Base-by-base conservation (phyloP, 2,113 vertebrate genomes). In the Carassius carassius region DNA sequence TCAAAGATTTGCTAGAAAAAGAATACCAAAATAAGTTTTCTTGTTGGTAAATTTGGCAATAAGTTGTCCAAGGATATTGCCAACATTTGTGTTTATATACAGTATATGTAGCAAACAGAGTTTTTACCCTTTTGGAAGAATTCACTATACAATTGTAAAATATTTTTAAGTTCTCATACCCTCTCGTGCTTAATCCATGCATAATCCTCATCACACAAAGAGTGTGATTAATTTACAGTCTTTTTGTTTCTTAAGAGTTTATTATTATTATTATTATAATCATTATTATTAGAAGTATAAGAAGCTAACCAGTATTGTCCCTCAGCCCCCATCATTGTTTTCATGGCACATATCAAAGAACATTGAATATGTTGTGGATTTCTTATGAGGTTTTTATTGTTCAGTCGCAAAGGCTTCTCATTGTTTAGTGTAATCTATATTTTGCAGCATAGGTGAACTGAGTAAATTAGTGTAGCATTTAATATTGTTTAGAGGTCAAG, bases 391-490 rank as follows among this genome's bases (percentile, higher is more conserved):
- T 16, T 76, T 32, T 76, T 54, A 76, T 76, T 4, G 0, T 32
- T 29, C 4, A 16, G 44, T 54, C 9, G 2, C 23, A 76, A 54
- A 76, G 74, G 25, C 49, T 4, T 0, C 3, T 21, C 49, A 54
- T 76, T 76, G 74, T 76, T 76, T 54, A 29, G 49, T 29, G 74
- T 76, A 76, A 32, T 76, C 74, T 56, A 32, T 76, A 76, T 51
- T 54, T 32, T 32, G 49, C 74, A 76, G 74, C 23, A 76, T 32
- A 19, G 13, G n/a, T 4, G 13, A 19, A 19, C 3, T 5, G 47
- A 76, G 14, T 32, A 32, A 76, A 54, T 54, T 19, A 54, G 14
- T 32, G 7, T 17, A 54, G 23, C 25, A 76, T 76, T 76, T 32
- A 54, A 76, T 76, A 54, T 29, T 23, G 14, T 76, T 76, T 54